Evolutionary conservation across 2,797 vertebrate genomes (phyloP), one percentile per base, ranked within the genome.

Genomic region (Agapornis canus): DNA sequence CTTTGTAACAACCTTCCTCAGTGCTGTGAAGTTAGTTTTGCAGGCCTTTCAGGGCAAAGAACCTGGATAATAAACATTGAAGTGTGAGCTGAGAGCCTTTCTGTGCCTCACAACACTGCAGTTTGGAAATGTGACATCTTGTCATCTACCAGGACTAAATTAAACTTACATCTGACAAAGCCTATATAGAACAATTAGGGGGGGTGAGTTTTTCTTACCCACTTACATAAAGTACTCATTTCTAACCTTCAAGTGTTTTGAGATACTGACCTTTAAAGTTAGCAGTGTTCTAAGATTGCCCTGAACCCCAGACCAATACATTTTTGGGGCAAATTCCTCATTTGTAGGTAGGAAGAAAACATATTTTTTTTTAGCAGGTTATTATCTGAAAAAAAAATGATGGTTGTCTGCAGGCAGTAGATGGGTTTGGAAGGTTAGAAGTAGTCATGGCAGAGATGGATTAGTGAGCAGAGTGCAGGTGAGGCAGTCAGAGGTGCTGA

Each of bases 391-490:
- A 95, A 39, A 39, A 93, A 94, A 91, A 97, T 92, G 77, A 94
- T 72, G 23, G 87, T 92, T 94, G 94, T 94, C 89, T 95, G 85
- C 77, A 79, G 92, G 66, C 47, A 91, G 69, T 73, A 91, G 94
- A 96, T 94, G 70, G 91, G 91, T 94, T 94, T 96, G 89, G 92
- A 91, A 93, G 89, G 94, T 95, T 96, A 76, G 92, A 88, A 80
- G 88, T 89, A 95, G 88, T 79, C 83, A 75, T 96, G 93, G 96
- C 95, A 93, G 85, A 97, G 94, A 96, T 93, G 56, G 71, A 95
- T 97, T 97, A 95, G 82, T 91, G 91, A 70, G 89, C 91, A 96
- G 87, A 90, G 85, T 73, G 91, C 91, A 97, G 92, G 92, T 96
- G 92, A 92, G 87, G 48, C 0, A 43, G 84, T 93, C 86, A 78